These are phyloP conservation scores for Tenthredo notha DNA, from an alignment of 2,888 invertebrate species.

Conservation along the genomic window DNA sequence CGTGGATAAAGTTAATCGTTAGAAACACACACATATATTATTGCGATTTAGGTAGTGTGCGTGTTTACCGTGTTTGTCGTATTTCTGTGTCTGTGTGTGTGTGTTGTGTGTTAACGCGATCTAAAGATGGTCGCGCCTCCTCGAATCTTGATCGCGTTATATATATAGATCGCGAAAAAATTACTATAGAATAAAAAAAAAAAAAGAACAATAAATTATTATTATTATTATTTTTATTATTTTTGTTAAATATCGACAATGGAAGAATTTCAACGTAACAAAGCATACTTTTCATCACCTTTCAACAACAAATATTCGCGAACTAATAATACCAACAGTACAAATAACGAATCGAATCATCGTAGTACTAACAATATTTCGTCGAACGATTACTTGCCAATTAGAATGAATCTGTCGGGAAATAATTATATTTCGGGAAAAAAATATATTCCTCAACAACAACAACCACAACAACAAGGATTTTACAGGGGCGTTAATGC, in stretches of 20 bases:
- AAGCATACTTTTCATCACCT: slow-evolving; percentile 9
- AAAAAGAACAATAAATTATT: not conserved
- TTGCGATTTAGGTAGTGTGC: not conserved
- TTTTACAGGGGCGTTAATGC: not conserved
- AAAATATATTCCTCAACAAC: not conserved
- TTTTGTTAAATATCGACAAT: not conserved
- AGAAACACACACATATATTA: not conserved
- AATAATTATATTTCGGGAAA: not conserved
- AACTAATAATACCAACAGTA: not conserved
- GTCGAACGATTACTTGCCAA: not conserved
- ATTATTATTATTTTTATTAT: not conserved
- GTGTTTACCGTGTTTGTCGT: not conserved
- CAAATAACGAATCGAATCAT: not conserved
- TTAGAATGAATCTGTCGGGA: not conserved
- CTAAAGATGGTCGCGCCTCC: slow-evolving; percentile 34
- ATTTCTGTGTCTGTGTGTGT: no score
- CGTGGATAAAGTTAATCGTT: not conserved
- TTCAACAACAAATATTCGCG: not conserved
- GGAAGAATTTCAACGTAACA: slow-evolving; percentile 18
- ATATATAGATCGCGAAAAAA: no score
- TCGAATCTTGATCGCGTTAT: not conserved
- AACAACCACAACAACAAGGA: not conserved
- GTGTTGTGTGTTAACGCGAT: not conserved
- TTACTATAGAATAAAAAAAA: no score
- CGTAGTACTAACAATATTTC: not conserved